Evolutionary conservation across 2,797 vertebrate genomes (phyloP), one percentile per base, ranked within the genome.

Genomic region (Lithobates pipiens): DNA sequence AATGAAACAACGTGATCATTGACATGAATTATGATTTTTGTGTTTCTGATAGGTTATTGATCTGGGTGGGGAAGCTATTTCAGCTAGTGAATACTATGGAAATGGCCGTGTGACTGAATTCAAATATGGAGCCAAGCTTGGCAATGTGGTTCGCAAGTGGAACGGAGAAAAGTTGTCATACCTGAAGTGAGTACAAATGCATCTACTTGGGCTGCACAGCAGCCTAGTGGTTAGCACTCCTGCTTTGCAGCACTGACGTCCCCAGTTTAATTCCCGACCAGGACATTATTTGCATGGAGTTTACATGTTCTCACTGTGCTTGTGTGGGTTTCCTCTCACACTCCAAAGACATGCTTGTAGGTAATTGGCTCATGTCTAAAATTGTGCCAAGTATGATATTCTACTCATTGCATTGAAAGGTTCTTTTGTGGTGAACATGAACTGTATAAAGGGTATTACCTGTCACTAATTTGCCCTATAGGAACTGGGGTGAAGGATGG

Each of bases 401-500:
- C 39, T 39, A 9, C 39, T 39, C 39, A 36, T 5, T 36, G 34
- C 6, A 36, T 0, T 36, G 7, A 36, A 36, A 36, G 34, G 5
- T 39, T 39, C 6, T 39, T 39, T 3, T 46, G 10, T 46, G 42
- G 6, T 36, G 2, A 72, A 36, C n/a, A 71, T 34, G 5, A 23
- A 42, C 13, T 50, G 25, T 8, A 61, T 32, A 10, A 34, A 5
- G 21, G 0, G 16, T 11, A n/a, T 7, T n/a, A 72, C 18, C 46
- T 72, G 23, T 29, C 39, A 39, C n/a, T 32, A 11, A 8, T 61
- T 44, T 21, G 57, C 69, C 61, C 86, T 75, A 61, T 88, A 99
- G 98, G 90, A 96, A 90, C 91, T 99, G 97, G 97, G 98, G 97
- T 90, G 97, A 98, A 92, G 97, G 95, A 16, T 99, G 97, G 97